phyloP scores from a whole-genome alignment of 2,113 vertebrate species.

The Anseranas semipalmata region DNA sequence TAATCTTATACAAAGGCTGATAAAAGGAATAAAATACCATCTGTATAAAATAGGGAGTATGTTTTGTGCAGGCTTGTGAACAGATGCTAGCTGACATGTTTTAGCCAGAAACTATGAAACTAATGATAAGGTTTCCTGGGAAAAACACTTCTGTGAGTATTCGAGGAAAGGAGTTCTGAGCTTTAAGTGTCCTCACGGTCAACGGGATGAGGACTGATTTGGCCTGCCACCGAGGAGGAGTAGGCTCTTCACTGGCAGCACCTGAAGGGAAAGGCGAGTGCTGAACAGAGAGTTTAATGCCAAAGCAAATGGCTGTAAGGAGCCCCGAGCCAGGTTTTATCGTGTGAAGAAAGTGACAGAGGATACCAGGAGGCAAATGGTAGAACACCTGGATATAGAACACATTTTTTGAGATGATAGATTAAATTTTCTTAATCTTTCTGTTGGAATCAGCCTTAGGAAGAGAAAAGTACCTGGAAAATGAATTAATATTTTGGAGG shows the following conservation, averaged over 20 bases:
- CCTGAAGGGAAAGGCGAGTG: conserved; percentile 26
- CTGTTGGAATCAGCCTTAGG: conserved; percentile 24
- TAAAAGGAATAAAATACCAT: background rate
- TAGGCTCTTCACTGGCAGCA: conserved; percentile 9
- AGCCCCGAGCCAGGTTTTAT: background rate
- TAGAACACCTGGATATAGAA: conserved; percentile 10
- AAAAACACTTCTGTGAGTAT: conserved; percentile 33
- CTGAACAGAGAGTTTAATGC: background rate
- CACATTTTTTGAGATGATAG: background rate
- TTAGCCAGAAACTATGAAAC: conserved; percentile 34
- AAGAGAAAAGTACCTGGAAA: conserved; percentile 22
- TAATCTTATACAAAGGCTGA: background rate
- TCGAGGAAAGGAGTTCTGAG: conserved; percentile 28
- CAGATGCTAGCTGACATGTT: conserved; percentile 40
- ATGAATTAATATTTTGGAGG: background rate
- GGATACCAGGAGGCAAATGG: background rate
- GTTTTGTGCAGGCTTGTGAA: conserved; percentile 28
- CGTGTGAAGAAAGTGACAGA: background rate
- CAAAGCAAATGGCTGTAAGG: background rate
- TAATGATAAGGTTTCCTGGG: conserved; percentile 57
- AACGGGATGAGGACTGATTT: background rate
- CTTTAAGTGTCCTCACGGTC: background rate
- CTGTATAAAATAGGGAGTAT: background rate
- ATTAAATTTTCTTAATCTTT: conserved; percentile 36
- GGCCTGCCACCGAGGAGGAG: background rate